Evolutionary conservation across 2,888 invertebrate species (phyloP), one percentile per base, ranked within the genome.

Genomic region (Drosophila aldrichi): DNA sequence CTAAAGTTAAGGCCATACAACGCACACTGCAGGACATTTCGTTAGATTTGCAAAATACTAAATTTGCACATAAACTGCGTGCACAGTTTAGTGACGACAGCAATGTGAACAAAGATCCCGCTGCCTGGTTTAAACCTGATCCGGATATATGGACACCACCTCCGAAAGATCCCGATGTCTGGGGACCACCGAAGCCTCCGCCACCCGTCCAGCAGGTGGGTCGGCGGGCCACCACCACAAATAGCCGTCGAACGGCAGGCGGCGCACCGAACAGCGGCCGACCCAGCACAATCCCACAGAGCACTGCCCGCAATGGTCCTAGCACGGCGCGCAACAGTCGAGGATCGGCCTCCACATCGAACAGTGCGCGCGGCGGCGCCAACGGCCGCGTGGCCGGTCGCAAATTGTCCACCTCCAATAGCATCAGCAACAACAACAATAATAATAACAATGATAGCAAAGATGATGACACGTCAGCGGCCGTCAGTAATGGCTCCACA

Each of bases 141-240:
- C 96, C 97, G 2, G 96, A 96, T 90, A 95, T 97, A 46, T 97
- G 97, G 96, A 95, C 95, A 4, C 95, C 95, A 36, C 94, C 95
- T 14, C 94, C 95, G 75, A 92, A 91, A 67, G 97, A 97, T 93
- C 96, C 96, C 43, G 96, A 96, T 92, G 96, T 97, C 3, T 98
- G 98, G 98, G 97, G 97, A 8, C 95, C 97, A 32, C 95, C 96
- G n/a, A 96, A 96, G 63, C 96, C 95, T 63, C 95, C 95, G 95
- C 90, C 89, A n/a, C 43, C 75, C 54, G 91, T 91, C 56, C 91
- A 92, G 22, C 75, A 80, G 40, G 86, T 90, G 29, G 90, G 91
- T 29, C 90, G 86, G 20, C 90, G 92, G 14, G 88, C 84, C 51
- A 82, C 88, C 34, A 77, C 86, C 46, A 62, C 79, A 8, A 61